A percentile compares a stretch with the other conserved stretches of the same genome.
These are phyloP conservation scores for Falco punctatus DNA, from an alignment of 2,113 vertebrate species.

Conservation along the genomic window DNA sequence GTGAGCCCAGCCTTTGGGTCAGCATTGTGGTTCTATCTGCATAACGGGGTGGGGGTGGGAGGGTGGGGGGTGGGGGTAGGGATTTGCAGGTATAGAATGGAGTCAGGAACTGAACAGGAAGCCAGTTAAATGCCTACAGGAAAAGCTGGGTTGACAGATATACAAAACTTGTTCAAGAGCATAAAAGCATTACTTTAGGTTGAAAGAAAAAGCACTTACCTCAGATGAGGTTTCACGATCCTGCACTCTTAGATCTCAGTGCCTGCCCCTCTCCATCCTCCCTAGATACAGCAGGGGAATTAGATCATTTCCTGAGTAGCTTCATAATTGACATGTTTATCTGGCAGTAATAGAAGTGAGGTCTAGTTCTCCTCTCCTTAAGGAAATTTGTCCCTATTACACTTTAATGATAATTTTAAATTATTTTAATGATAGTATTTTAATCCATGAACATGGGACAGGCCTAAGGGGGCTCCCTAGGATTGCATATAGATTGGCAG, in stretches of 20 bases:
- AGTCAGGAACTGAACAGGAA: background rate
- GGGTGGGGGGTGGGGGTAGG: background rate
- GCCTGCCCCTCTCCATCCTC: background rate
- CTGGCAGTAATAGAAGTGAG: background rate
- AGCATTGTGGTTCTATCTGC: background rate
- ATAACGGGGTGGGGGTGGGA: background rate
- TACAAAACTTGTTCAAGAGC: background rate
- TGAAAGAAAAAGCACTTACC: background rate
- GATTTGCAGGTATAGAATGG: background rate
- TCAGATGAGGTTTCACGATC: background rate
- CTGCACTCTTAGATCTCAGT: background rate
- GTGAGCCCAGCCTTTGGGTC: background rate
- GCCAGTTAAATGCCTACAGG: background rate
- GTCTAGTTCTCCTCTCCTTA: background rate
- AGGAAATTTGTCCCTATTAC: background rate
- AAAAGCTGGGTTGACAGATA: background rate
- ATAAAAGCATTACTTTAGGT: background rate
- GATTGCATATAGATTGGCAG: background rate
- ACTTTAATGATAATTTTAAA: background rate
- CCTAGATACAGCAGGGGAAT: background rate
- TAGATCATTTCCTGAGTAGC: background rate
- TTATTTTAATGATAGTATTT: background rate
- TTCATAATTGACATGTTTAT: background rate
- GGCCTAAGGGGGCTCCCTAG: background rate
- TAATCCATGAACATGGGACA: background rate